phyloP scores from a whole-genome alignment of 2,797 vertebrate genomes.

The Smutsia gigantea region DNA sequence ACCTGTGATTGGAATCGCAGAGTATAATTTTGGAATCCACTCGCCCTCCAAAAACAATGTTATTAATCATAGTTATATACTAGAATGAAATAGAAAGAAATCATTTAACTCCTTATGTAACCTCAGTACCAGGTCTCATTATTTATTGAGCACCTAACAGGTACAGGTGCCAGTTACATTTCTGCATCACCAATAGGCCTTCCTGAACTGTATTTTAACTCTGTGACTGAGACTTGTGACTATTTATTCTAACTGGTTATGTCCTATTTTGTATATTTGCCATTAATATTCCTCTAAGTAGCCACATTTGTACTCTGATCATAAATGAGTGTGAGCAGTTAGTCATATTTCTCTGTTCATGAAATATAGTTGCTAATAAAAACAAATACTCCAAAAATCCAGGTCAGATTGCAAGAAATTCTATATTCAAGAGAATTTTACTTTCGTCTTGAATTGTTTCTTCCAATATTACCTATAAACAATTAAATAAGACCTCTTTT shows the following conservation, averaged over 20 bases:
- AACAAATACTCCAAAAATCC: background rate
- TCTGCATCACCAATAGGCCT: background rate
- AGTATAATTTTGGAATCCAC: background rate
- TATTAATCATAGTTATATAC: background rate
- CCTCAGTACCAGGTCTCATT: background rate
- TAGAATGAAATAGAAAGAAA: background rate
- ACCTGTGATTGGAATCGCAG: background rate
- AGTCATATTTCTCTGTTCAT: conserved; percentile 26
- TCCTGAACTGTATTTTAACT: background rate
- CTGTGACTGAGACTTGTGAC: background rate
- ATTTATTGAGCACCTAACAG: background rate
- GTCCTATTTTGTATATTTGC: background rate
- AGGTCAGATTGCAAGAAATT: background rate
- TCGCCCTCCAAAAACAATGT: background rate
- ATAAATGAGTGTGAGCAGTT: background rate
- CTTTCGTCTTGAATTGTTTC: background rate
- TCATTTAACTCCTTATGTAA: background rate
- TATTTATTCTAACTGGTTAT: background rate
- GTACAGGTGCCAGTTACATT: background rate
- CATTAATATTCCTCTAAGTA: background rate
- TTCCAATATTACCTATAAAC: background rate
- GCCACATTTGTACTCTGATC: background rate
- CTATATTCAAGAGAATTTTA: background rate
- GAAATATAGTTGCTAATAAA: conserved; percentile 30
- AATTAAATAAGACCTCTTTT: conserved; percentile 16